Conservation (phyloP, 2,797 vertebrate genomes). For the Bothrops alternatus region DNA sequence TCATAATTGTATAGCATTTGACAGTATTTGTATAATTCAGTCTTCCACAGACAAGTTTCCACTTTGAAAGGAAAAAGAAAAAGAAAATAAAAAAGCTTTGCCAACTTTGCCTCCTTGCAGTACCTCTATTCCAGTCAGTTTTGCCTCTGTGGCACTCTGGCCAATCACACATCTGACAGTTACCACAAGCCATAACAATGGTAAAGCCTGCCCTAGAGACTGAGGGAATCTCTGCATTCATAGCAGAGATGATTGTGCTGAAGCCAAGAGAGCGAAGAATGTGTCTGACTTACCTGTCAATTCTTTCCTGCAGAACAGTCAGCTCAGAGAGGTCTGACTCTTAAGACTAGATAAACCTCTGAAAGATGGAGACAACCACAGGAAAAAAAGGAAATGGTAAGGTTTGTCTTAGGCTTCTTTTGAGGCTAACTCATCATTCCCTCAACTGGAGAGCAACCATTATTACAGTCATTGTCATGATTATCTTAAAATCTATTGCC, state of each 20-base stretch:
- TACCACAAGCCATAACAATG: not conserved
- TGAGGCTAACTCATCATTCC: conserved; percentile 39
- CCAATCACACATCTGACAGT: not conserved
- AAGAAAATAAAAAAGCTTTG: not conserved
- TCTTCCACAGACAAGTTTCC: not conserved
- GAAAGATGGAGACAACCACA: conserved; percentile 61
- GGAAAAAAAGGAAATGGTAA: conserved; percentile 57
- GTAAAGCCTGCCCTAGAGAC: accelerated
- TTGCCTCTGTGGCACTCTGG: not conserved
- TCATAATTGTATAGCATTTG: not conserved
- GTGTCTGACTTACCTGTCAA: conserved; percentile 58
- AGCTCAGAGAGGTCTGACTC: conserved; percentile 50
- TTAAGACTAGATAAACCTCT: conserved; percentile 59
- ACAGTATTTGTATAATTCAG: not conserved
- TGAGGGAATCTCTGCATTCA: not conserved
- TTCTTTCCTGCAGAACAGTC: conserved; percentile 50
- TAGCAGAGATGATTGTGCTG: conserved; percentile 48
- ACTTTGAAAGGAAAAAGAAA: not conserved
- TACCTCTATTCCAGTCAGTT: not conserved
- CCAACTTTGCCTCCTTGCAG: not conserved
- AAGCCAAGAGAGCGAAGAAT: conserved; percentile 35
- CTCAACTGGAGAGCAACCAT: conserved; percentile 63
- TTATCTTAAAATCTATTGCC: conserved; percentile 69
- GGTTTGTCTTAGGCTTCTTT: conserved; percentile 43
- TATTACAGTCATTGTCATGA: conserved; percentile 73